Evolutionary conservation across 1,140 invertebrate species (phyloP).

Genomic region (Drosophila kohkoa): DNA sequence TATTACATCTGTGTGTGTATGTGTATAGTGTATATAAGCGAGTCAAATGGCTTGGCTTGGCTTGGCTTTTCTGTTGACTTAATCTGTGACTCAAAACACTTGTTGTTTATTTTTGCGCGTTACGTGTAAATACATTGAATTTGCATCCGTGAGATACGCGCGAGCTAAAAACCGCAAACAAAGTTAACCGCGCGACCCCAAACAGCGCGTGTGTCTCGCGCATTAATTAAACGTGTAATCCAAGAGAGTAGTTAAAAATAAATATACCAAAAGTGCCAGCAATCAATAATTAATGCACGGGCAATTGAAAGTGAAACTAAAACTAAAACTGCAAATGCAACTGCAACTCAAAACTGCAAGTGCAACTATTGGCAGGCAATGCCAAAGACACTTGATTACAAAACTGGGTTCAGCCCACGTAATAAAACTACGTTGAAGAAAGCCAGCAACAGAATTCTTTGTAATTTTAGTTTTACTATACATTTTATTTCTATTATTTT

Average conservation of each 20-base stretch:
- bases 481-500: neutral
- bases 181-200: slow-evolving; percentile 1
- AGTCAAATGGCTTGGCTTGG: slow-evolving; percentile 16
- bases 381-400: slow-evolving; percentile 18
- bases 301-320: slow-evolving; percentile 18
- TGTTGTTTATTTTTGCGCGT: slow-evolving; percentile 42
- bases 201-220: neutral
- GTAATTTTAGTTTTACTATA: neutral
- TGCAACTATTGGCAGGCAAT: slow-evolving; percentile 8
- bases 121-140: slow-evolving; percentile 8
- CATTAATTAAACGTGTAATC: slow-evolving; percentile 9
- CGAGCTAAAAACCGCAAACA: neutral
- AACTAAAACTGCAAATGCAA: neutral
- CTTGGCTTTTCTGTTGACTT: neutral
- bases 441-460: neutral
- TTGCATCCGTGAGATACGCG: slow-evolving; percentile 30
- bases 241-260: neutral
- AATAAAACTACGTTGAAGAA: neutral
- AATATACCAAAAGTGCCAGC: neutral
- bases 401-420: slow-evolving; percentile 16
- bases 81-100: slow-evolving; percentile 32
- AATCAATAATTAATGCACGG: slow-evolving; percentile 13
- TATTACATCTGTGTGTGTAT: slow-evolving; percentile 1
- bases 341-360: slow-evolving; percentile 6
- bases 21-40: slow-evolving; percentile 3